Conservation (phyloP, 1,140 invertebrate species). For the Drosophila hydei region DNA sequence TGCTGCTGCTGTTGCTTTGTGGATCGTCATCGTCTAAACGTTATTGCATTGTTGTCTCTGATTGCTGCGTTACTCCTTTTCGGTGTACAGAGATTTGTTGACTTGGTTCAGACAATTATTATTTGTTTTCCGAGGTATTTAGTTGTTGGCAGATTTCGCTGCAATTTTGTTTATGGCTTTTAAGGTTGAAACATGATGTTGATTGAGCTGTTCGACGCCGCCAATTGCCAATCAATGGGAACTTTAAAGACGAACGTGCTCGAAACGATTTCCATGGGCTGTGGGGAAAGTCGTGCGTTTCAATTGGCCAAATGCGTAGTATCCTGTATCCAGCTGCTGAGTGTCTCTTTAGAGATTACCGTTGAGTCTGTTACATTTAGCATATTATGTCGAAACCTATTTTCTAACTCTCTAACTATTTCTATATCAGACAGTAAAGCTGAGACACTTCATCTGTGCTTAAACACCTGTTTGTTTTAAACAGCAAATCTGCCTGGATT, state of each 20-base stretch:
- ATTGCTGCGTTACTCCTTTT: conserved; percentile 74
- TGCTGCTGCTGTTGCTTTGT: conserved; percentile 22
- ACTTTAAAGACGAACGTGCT: conserved; percentile 37
- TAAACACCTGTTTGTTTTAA: no score
- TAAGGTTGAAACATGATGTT: conserved; percentile 55
- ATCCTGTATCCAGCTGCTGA: not conserved
- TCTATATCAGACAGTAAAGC: no score
- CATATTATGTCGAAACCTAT: no score
- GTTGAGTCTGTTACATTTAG: not conserved
- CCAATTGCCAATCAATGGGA: conserved; percentile 47
- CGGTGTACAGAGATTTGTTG: conserved; percentile 71
- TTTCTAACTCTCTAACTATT: no score
- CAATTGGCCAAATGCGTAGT: not conserved
- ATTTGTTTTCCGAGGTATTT: conserved; percentile 53
- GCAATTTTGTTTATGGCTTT: conserved; percentile 69
- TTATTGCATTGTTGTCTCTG: conserved; percentile 34
- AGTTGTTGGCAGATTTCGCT: conserved; percentile 66
- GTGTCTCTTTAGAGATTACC: not conserved
- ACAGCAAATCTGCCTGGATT: no score
- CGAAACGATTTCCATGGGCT: conserved; percentile 14
- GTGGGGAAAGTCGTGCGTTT: conserved; percentile 35
- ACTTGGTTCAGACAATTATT: conserved; percentile 71
- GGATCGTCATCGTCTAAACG: conserved; percentile 45
- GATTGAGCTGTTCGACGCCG: conserved; percentile 48
- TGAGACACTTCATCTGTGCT: no score